Base-by-base conservation (phyloP, 2,797 vertebrate species). In the Mus spretus region DNA sequence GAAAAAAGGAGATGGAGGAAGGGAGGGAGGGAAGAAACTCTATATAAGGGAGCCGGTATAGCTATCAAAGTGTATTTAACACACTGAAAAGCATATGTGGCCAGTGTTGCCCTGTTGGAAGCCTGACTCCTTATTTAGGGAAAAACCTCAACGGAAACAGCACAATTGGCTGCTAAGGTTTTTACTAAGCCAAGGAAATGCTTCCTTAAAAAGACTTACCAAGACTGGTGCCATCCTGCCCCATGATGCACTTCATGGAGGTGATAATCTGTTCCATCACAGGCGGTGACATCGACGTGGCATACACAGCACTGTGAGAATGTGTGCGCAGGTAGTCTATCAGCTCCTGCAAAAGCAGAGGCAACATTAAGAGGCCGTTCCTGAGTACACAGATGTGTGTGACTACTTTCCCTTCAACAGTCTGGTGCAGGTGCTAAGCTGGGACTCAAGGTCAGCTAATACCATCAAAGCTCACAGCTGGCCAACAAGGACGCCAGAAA, bases 221-320 rank as follows among this genome's bases (percentile, higher is more conserved):
- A 17, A 99, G 96, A 37, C 97, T 99, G 93, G 99, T 99, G 97
- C 99, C 99, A 70, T 99, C 99, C 98, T 99, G 99, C 96, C 99
- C 99, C 99, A 99, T 99, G 98, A 99, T 99, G 97, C 99, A 99
- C 98, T 99, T 99, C 99, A 99, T 99, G 0, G 99, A 99, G 97
- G 99, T 98, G 98, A 99, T 99, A 88, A 99, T 99, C 98, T 99
- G 99, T 97, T 99, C 99, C 90, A 98, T 98, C 80, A 99, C 99
- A 14, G 99, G 99, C 1, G 99, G 99, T 0, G 99, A 99, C 98
- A 99, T 98, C 20, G 99, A 99, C 0, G 99, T 99, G 97, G 99
- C 99, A 0, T 99, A 99, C 1, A 99, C 98, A 1, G 99, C 99
- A 75, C 99, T 99, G 98, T 99, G 99, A 70, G 99, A 99, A 93